Conservation (phyloP, 2,888 invertebrate genomes). For the Stenurella melanura region DNA sequence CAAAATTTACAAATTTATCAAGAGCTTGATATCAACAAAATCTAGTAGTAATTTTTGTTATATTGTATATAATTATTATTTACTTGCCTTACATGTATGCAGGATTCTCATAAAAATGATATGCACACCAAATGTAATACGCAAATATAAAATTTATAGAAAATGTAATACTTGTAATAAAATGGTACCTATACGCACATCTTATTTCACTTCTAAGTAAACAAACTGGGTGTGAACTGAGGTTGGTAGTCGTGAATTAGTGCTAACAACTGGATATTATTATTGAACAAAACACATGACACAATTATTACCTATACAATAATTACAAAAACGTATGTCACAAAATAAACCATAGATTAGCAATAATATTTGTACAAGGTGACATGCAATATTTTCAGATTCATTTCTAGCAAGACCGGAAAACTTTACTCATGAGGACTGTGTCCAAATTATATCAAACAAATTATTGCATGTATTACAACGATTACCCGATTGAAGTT, state of each 20-base stretch:
- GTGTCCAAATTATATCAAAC: too few relatives aligned
- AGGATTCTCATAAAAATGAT: conserved; percentile 9
- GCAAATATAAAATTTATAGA: not conserved
- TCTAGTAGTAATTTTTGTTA: not conserved
- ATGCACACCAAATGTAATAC: not conserved
- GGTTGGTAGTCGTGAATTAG: not conserved
- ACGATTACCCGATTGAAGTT: too few relatives aligned
- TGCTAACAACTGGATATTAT: not conserved
- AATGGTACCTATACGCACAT: not conserved
- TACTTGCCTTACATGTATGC: not conserved
- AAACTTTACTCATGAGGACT: too few relatives aligned
- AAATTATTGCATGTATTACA: too few relatives aligned
- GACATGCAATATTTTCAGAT: not conserved
- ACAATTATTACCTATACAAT: not conserved
- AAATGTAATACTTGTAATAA: not conserved
- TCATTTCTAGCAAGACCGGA: too few relatives aligned
- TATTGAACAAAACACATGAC: not conserved
- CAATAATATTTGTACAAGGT: not conserved
- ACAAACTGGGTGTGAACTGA: not conserved
- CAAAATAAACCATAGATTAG: not conserved
- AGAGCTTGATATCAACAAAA: not conserved
- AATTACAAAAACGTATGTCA: not conserved
- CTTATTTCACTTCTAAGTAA: not conserved
- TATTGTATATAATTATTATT: not conserved
- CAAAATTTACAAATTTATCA: not conserved